These are phyloP conservation scores for Apogon talboti DNA, from an alignment of 2,797 vertebrate genomes.

Conservation along the genomic window DNA sequence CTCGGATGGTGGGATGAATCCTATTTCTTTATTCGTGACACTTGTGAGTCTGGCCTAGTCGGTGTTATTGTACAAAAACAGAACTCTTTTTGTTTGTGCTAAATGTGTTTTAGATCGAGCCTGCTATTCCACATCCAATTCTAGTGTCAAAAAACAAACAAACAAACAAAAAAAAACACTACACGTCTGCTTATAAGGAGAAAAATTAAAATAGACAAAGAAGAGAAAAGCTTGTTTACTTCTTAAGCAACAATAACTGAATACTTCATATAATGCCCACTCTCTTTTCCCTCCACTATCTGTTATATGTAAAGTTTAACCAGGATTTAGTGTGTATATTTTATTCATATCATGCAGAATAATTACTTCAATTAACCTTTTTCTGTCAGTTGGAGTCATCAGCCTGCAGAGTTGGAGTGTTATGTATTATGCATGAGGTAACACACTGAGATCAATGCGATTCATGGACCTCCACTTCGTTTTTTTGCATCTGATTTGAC, in stretches of 20 bases:
- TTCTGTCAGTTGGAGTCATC: neutral
- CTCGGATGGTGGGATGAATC: neutral
- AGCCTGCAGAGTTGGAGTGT: no score
- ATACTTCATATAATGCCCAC: neutral
- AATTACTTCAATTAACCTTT: neutral
- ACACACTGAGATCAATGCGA: neutral
- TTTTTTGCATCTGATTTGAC: no score
- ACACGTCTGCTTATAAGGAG: neutral
- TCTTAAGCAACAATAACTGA: neutral
- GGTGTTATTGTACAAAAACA: constrained; percentile 27
- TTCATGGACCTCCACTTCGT: neutral
- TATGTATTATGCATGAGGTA: no score
- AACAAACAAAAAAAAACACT: neutral
- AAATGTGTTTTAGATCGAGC: constrained; percentile 6
- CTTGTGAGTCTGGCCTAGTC: constrained; percentile 24
- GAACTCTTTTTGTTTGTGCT: constrained; percentile 8
- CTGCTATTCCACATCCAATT: constrained; percentile 1
- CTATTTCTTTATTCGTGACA: constrained; percentile 24
- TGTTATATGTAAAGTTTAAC: neutral
- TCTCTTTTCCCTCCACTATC: neutral
- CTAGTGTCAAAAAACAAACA: neutral
- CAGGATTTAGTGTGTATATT: neutral
- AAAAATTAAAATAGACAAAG: no score
- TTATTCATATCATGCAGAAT: neutral
- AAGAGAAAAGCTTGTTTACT: constrained; percentile 1